Percentiles rank a stretch among this genome's conserved stretches.
Conservation (phyloP, 1,140 invertebrate species). For the Lethocerus indicus region DNA sequence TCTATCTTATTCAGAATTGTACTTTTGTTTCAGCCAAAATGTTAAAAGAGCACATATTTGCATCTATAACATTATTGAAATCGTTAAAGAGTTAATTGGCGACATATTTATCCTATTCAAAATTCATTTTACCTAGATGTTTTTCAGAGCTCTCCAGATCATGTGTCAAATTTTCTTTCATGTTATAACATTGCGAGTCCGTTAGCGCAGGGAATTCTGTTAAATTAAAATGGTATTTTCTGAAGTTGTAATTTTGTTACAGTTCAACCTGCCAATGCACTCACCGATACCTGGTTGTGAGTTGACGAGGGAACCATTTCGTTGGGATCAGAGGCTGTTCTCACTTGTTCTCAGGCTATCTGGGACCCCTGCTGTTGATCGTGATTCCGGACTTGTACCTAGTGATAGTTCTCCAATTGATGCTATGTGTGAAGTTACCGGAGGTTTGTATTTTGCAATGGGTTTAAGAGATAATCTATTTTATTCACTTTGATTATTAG, state of each 20-base stretch:
- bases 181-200: too few relatives aligned
- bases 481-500: too few relatives aligned
- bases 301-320: conserved; percentile 90
- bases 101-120: too few relatives aligned
- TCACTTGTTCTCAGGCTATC: conserved; percentile 81
- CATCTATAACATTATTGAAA: too few relatives aligned
- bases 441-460: conserved; percentile 39
- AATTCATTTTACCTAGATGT: too few relatives aligned
- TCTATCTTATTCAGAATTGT: too few relatives aligned
- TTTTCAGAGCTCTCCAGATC: not conserved
- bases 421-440: conserved; percentile 98
- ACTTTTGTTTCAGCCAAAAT: too few relatives aligned
- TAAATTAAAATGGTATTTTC: too few relatives aligned
- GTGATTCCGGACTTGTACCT: conserved; percentile 54
- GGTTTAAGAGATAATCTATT: too few relatives aligned
- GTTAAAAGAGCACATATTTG: too few relatives aligned
- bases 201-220: too few relatives aligned
- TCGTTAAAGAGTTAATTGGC: too few relatives aligned
- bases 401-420: conserved; percentile 88
- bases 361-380: conserved; percentile 51
- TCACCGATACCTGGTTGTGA: conserved; percentile 88
- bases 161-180: not conserved
- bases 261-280: conserved; percentile 88
- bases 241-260: conserved; percentile 9
- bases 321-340: conserved; percentile 98